Evolutionary conservation across 2,113 vertebrate species (phyloP).

Genomic region (Poecile atricapillus): DNA sequence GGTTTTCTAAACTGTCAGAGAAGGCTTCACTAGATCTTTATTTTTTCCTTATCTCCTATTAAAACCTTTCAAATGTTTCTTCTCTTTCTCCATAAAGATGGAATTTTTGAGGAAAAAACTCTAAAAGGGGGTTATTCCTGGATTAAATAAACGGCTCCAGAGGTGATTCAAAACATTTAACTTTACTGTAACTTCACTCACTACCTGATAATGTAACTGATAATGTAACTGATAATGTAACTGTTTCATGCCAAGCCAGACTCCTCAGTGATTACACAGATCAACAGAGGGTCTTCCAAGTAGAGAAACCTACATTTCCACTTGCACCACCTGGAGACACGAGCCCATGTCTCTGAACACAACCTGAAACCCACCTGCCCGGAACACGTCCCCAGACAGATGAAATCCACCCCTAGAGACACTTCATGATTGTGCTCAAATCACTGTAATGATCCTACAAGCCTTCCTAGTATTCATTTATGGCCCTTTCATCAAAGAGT

Average conservation of each 20-base stretch:
- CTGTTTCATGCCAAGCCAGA: background rate
- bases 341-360: background rate
- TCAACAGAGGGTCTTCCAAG: background rate
- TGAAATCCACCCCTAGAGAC: background rate
- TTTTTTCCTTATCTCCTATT: background rate
- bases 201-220: background rate
- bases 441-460: background rate
- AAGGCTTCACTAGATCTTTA: background rate
- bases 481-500: background rate
- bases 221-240: background rate
- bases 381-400: background rate
- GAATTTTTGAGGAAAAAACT: background rate
- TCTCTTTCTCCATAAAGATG: background rate
- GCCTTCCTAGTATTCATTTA: background rate
- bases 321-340: background rate
- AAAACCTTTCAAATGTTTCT: background rate
- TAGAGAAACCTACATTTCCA: background rate
- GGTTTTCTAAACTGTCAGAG: background rate
- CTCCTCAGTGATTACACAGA: background rate
- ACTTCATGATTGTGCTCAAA: background rate
- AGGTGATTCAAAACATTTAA: background rate
- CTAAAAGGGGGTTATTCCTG: background rate
- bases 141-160: background rate
- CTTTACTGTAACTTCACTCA: background rate
- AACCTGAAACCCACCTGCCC: background rate